Evolutionary conservation across 2,888 invertebrate genomes (phyloP).

Genomic region (Lottia gigantea): DNA sequence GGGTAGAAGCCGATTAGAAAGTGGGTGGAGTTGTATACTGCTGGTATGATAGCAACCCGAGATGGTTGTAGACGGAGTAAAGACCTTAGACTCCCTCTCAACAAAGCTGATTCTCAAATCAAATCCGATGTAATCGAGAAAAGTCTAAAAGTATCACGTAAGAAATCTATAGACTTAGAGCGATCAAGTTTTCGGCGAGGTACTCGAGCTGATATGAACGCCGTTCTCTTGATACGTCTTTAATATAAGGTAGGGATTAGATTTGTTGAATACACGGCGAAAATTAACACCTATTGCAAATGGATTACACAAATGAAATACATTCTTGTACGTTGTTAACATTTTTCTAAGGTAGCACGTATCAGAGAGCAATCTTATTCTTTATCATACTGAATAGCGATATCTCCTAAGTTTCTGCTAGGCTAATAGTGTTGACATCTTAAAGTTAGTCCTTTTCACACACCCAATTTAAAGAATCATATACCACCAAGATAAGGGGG

Average conservation of each 20-base stretch:
- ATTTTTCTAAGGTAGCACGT: conserved; percentile 26
- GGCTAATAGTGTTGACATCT: conserved; percentile 5
- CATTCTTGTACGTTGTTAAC: conserved; percentile 31
- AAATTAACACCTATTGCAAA: conserved; percentile 38
- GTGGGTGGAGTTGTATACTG: conserved; percentile 20
- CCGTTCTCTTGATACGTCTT: neutral
- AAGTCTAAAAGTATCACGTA: conserved; percentile 18
- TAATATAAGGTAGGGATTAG: neutral
- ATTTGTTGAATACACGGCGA: conserved; percentile 15
- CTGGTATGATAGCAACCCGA: conserved; percentile 8
- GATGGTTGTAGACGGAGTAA: conserved; percentile 16
- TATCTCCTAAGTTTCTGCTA: conserved; percentile 1
- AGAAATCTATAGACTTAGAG: conserved; percentile 16
- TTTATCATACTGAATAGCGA: neutral
- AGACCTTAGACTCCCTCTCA: conserved; percentile 15
- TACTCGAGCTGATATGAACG: conserved; percentile 11
- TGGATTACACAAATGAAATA: conserved; percentile 43
- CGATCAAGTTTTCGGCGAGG: conserved; percentile 14
- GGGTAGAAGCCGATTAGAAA: conserved; percentile 9
- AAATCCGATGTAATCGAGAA: conserved; percentile 20
- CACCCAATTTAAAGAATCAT: conserved; percentile 8
- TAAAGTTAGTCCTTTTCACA: conserved; percentile 8
- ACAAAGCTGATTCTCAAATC: conserved; percentile 18
- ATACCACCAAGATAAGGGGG: neutral
- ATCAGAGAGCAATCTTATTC: conserved; percentile 8